Evolutionary conservation across 2,888 invertebrate genomes (phyloP).

Genomic region (Stomorhina lunata): DNA sequence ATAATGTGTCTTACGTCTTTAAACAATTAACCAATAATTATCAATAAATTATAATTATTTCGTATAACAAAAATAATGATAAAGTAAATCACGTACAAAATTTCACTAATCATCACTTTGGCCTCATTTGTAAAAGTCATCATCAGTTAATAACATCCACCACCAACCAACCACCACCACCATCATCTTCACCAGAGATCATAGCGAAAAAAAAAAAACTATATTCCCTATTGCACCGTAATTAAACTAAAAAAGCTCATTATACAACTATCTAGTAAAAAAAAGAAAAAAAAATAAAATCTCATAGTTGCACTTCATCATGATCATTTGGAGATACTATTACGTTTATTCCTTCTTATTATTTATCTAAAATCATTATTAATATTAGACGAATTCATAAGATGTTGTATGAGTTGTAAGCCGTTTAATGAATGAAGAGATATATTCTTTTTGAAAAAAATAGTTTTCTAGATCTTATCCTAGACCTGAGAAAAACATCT

Average conservation of each 20-base stretch:
- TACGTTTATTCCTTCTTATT: not conserved
- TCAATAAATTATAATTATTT: slow-evolving; percentile 53
- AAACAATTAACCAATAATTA: slow-evolving; percentile 51
- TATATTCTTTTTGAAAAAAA: too few relatives aligned
- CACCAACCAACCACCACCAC: slow-evolving; percentile 32
- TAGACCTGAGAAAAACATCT: too few relatives aligned
- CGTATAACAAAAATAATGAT: slow-evolving; percentile 36
- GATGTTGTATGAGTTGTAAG: too few relatives aligned
- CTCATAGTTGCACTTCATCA: slow-evolving; percentile 45
- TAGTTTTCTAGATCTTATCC: too few relatives aligned
- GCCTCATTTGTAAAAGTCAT: slow-evolving; percentile 64
- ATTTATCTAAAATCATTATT: slow-evolving; percentile 7
- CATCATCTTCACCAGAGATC: slow-evolving; percentile 48
- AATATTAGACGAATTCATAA: too few relatives aligned
- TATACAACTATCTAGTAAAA: slow-evolving; percentile 18
- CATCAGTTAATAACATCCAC: slow-evolving; percentile 58
- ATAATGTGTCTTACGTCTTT: slow-evolving; percentile 65
- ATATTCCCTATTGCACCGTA: slow-evolving; percentile 56
- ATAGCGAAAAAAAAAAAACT: slow-evolving; percentile 19
- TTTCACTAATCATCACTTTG: slow-evolving; percentile 63
- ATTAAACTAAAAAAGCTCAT: slow-evolving; percentile 30
- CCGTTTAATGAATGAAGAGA: too few relatives aligned
- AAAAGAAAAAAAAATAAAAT: not conserved
- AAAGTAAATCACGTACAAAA: slow-evolving; percentile 60
- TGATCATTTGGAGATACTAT: slow-evolving; percentile 24